Base-by-base conservation (phyloP, 2,113 vertebrate genomes). In the Pithys albifrons region DNA sequence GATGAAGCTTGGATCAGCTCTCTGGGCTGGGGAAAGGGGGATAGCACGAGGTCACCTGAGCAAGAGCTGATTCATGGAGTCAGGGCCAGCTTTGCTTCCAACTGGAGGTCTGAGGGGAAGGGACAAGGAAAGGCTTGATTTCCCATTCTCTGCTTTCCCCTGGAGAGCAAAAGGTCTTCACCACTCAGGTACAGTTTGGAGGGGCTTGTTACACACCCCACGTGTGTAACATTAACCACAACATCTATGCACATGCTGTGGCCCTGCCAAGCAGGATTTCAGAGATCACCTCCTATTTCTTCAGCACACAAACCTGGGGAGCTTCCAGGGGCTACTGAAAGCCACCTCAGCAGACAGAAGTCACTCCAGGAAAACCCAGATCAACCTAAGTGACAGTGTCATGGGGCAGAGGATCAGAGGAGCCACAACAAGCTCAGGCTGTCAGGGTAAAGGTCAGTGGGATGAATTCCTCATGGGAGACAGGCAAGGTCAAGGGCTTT, bases 221-320 rank as follows among this genome's bases (percentile, higher is more conserved):
- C 3, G 5, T 1, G 9, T 9, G 18, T 9, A 43, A 16, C 1
- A 0, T 8, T 1, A 20, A 58, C 14, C 2, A 5, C 27, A 9
- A 28, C 2, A 18, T 4, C 57, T 2, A 10, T 25, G 3, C 35
- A 4, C 9, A 3, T 3, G 3, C 35, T 17, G 7, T 2, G 6
- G 48, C 57, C 25, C 14, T 16, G 1, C 37, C 2, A 7, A 14
- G 31, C 9, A 6, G 18, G 14, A 20, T 5, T 10, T 51, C n/a
- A 20, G 20, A 2, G 2, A 15, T 6, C n/a, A 20, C 33, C 29
- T 29, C 6, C 51, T 29, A 3, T 33, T 73, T 49, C 14, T 71
- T 33, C 54, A n/a, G 70, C 5, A 6, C 57, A 27, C 0, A 3
- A 45, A 41, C 3, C 10, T 2, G 54, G 71, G 59, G 48, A 27